Conservation (phyloP, 2,113 vertebrate species). For the Taxidea taxus region DNA sequence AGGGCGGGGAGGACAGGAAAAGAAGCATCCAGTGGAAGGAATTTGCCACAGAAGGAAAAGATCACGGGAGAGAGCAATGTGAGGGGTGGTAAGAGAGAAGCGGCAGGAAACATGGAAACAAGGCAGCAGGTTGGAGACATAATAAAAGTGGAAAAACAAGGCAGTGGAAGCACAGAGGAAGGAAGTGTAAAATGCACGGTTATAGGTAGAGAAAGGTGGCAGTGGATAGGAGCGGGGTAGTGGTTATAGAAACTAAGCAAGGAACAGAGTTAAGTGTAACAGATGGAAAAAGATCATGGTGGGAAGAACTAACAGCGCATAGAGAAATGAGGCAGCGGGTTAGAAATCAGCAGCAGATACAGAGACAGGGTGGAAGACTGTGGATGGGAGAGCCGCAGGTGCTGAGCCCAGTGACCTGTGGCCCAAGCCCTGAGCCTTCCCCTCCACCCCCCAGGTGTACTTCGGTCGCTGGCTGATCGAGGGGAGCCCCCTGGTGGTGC, state of each 20-base stretch:
- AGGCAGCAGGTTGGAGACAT: background rate
- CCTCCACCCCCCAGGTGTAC: conserved; percentile 83
- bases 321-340: background rate
- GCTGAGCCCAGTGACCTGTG: background rate
- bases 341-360: background rate
- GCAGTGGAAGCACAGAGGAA: background rate
- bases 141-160: background rate
- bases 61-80: background rate
- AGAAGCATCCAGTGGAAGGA: background rate
- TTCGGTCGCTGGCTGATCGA: conserved; percentile 95
- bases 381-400: too few relatives aligned
- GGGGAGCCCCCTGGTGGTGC: conserved; percentile 91
- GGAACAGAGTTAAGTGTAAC: background rate
- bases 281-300: background rate
- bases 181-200: background rate
- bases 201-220: background rate
- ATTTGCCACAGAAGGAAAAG: background rate
- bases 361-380: background rate
- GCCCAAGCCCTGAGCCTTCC: background rate
- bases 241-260: background rate
- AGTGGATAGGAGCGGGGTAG: too few relatives aligned
- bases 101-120: background rate
- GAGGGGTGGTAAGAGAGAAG: background rate
- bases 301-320: background rate
- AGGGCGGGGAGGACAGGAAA: background rate